Percentiles rank a stretch among this genome's conserved stretches.
These are phyloP conservation scores for Sinodicranocentrus sp. DNA, from an alignment of 2,888 invertebrate species.

Conservation along the genomic window DNA sequence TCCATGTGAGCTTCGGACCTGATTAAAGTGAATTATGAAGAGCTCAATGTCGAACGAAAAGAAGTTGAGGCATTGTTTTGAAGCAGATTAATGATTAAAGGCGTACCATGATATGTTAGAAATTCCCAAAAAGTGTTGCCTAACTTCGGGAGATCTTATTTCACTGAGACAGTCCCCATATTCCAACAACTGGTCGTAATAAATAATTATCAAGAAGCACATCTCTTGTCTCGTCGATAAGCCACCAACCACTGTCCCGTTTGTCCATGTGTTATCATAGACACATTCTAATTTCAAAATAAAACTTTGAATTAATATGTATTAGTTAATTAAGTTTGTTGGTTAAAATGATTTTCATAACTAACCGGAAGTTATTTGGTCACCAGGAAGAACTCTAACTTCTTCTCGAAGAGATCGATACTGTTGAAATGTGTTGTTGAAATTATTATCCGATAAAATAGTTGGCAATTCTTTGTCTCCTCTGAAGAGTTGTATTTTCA, in stretches of 20 bases:
- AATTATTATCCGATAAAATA: constrained; percentile 81
- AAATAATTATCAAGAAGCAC: constrained; percentile 40
- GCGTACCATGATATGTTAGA: constrained; percentile 52
- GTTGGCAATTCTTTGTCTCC: constrained; percentile 86
- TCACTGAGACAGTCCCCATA: constrained; percentile 42
- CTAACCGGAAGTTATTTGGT: constrained; percentile 54
- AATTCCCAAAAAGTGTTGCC: constrained; percentile 44
- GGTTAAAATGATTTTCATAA: background rate
- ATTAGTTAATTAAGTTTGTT: background rate
- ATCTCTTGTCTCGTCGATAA: constrained; percentile 26
- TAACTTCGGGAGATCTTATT: constrained; percentile 40
- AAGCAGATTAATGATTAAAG: background rate
- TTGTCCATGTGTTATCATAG: constrained; percentile 39
- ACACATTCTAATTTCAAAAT: constrained; percentile 24
- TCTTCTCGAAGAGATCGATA: constrained; percentile 37
- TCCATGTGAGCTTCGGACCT: background rate
- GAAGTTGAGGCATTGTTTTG: too few species aligned
- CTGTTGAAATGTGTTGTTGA: constrained; percentile 57
- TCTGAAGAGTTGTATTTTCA: constrained; percentile 87
- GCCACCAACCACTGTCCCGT: constrained; percentile 44
- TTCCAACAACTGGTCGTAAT: constrained; percentile 41
- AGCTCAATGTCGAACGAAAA: too few species aligned
- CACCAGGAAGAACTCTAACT: constrained; percentile 60
- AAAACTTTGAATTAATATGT: too few species aligned
- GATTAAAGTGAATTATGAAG: too few species aligned